Evolutionary conservation across 1,140 invertebrate species (phyloP).

Genomic region (Bombus haemorrhoidalis): DNA sequence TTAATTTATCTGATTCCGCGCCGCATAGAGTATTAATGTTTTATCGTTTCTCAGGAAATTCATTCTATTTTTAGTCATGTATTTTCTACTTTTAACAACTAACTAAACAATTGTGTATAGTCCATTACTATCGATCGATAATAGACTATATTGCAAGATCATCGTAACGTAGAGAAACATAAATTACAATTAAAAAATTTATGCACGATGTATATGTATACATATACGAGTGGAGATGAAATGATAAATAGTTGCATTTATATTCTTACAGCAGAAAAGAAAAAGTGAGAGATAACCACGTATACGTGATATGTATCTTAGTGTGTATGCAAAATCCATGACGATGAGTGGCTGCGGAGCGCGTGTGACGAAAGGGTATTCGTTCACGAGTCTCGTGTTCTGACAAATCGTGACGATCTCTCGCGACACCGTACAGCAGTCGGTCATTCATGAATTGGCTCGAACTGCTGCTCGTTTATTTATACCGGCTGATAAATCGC

Average conservation of each 20-base stretch:
- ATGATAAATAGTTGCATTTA: background rate
- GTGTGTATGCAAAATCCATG: background rate
- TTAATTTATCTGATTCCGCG: constrained; percentile 7
- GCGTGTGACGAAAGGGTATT: constrained; percentile 7
- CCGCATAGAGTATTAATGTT: constrained; percentile 26
- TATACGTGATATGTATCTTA: constrained; percentile 25
- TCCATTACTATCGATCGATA: background rate
- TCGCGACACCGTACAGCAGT: constrained; percentile 27
- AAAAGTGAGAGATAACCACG: constrained; percentile 1
- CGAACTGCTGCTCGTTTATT: constrained; percentile 60
- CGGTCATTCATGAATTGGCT: constrained; percentile 73
- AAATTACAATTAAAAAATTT: background rate
- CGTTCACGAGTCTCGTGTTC: constrained; percentile 27
- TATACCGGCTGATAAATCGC: constrained; percentile 60
- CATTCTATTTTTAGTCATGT: constrained; percentile 9
- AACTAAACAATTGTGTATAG: background rate
- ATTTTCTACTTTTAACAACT: background rate
- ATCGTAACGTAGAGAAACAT: background rate
- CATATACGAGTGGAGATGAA: background rate
- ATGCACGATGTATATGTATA: background rate
- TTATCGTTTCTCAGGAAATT: constrained; percentile 19
- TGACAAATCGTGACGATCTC: constrained; percentile 42
- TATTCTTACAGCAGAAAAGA: too few species aligned
- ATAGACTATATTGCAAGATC: background rate
- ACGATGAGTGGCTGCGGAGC: background rate